phyloP scores from a whole-genome alignment of 2,797 vertebrate species.

The Antrozous pallidus region DNA sequence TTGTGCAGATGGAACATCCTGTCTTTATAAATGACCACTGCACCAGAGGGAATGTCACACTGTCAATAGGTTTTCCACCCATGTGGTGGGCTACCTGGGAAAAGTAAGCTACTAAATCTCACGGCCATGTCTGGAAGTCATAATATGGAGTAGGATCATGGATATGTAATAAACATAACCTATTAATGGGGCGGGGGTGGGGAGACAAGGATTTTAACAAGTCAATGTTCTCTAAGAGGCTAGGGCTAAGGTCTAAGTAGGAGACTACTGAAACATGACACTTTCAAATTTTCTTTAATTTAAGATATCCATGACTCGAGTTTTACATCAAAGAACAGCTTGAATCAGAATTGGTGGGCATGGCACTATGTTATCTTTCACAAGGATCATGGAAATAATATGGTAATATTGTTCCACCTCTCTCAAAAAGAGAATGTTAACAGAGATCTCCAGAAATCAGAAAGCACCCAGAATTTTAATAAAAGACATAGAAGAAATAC shows the following conservation, averaged over 20 bases:
- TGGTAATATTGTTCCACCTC: neutral
- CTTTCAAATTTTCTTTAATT: slow-evolving; percentile 1
- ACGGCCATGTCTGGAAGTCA: neutral
- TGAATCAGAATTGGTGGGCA: neutral
- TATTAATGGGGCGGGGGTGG: neutral
- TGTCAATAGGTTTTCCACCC: neutral
- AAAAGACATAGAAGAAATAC: neutral
- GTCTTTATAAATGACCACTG: neutral
- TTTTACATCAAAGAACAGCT: slow-evolving; percentile 19
- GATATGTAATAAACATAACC: neutral
- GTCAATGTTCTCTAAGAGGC: neutral
- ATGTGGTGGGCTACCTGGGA: neutral
- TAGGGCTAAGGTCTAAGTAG: neutral
- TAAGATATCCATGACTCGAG: neutral
- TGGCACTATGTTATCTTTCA: neutral
- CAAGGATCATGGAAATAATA: neutral
- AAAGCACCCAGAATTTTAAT: neutral
- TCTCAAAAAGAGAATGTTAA: neutral
- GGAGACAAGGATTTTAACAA: neutral
- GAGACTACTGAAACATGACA: neutral
- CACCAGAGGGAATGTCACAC: neutral
- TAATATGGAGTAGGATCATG: neutral
- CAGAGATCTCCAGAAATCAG: neutral
- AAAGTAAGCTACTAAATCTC: neutral
- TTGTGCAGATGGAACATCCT: neutral